Conservation (phyloP, 2,888 invertebrate species). For the Sarcophaga carnaria region DNA sequence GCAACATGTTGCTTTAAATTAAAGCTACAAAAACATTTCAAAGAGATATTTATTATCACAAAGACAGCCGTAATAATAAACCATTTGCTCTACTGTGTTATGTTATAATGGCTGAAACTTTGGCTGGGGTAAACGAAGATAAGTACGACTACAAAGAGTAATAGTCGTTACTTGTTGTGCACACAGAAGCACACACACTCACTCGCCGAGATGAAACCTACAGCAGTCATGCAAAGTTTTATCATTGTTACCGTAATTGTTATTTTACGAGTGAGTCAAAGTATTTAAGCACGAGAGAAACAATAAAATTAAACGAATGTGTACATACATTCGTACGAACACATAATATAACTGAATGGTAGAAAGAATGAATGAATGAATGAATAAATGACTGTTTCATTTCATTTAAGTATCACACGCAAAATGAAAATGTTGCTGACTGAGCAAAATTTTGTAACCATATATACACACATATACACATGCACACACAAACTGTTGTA, state of each 20-base stretch:
- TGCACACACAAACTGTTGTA: background rate
- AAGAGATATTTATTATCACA: slow-evolving; percentile 9
- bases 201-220: too few species aligned
- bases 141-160: background rate
- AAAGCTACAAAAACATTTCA: slow-evolving; percentile 14
- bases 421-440: slow-evolving; percentile 54
- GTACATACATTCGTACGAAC: background rate
- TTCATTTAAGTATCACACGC: slow-evolving; percentile 42
- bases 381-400: slow-evolving; percentile 34
- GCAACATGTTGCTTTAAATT: slow-evolving; percentile 45
- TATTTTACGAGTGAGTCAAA: slow-evolving; percentile 60
- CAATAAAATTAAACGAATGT: background rate
- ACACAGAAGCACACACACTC: too few species aligned
- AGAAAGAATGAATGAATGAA: slow-evolving; percentile 19
- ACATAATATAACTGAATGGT: too few species aligned
- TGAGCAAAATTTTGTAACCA: slow-evolving; percentile 30
- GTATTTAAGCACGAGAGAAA: slow-evolving; percentile 11
- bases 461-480: too few species aligned
- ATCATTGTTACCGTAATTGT: slow-evolving; percentile 55
- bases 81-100: too few species aligned
- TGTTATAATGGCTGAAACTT: too few species aligned
- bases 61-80: background rate
- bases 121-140: background rate
- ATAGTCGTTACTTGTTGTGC: background rate
- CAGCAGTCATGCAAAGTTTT: slow-evolving; percentile 8